These are phyloP conservation scores for Glandiceps talaboti DNA, from an alignment of 53 echinoderm and acorn worm species.

Conservation along the genomic window DNA sequence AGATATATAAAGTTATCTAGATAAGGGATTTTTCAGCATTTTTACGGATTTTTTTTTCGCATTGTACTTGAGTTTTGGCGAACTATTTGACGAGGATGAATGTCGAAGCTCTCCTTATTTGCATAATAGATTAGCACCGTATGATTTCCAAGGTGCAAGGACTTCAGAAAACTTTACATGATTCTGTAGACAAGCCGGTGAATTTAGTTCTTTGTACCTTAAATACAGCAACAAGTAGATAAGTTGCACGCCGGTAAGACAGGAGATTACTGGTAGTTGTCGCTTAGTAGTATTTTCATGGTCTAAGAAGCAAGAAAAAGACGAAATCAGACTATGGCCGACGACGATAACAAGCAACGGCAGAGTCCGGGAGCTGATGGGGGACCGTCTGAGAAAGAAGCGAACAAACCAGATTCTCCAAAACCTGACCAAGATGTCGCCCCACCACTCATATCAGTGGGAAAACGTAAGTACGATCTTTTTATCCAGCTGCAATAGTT, in stretches of 20 bases:
- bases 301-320: background rate
- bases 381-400: slow-evolving; percentile 65
- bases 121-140: background rate
- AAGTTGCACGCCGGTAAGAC: background rate
- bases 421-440: slow-evolving; percentile 93
- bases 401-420: slow-evolving; percentile 91
- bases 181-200: background rate
- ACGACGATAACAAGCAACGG: slow-evolving; percentile 22
- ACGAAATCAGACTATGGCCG: background rate
- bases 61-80: no score
- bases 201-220: background rate
- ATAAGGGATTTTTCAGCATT: no score
- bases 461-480: slow-evolving; percentile 70
- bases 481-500: no score
- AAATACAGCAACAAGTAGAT: background rate
- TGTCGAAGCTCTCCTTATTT: background rate
- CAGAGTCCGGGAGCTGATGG: slow-evolving; percentile 49
- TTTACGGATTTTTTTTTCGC: no score
- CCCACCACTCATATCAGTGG: slow-evolving; percentile 61
- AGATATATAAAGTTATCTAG: no score
- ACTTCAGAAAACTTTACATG: background rate
- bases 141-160: background rate
- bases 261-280: background rate
- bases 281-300: background rate
- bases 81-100: background rate